phyloP scores from a whole-genome alignment of 2,113 vertebrate genomes.

The Centropus bengalensis region DNA sequence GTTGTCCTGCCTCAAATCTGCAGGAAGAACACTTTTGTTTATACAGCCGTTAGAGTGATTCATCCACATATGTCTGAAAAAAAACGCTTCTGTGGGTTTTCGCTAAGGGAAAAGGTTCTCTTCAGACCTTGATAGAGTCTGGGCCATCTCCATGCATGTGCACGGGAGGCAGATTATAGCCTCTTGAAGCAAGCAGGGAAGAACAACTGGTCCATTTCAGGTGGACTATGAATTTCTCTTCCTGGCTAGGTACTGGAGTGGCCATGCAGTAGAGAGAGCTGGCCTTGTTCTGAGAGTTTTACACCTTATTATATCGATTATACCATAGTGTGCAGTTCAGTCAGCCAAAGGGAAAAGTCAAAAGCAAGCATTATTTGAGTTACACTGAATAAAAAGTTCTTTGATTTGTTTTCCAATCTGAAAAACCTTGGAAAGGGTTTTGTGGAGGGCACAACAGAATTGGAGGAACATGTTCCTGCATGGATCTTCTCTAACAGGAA shows the following conservation, averaged over 20 bases:
- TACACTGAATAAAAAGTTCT: accelerated
- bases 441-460: not conserved
- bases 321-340: not conserved
- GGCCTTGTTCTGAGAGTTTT: not conserved
- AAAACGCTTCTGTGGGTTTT: not conserved
- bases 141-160: not conserved
- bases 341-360: not conserved
- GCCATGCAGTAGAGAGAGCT: not conserved
- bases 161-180: not conserved
- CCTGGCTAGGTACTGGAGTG: not conserved
- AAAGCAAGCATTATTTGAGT: accelerated
- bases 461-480: not conserved
- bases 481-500: not conserved
- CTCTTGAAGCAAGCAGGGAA: not conserved
- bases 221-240: not conserved
- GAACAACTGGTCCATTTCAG: not conserved
- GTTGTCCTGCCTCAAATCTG: slow-evolving; percentile 14
- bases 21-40: slow-evolving; percentile 47
- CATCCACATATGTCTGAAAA: not conserved
- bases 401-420: not conserved
- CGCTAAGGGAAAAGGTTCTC: not conserved
- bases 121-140: not conserved
- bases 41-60: not conserved
- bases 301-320: not conserved
- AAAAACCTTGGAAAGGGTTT: not conserved